A percentile compares a stretch with the other conserved stretches of the same genome.
These are phyloP conservation scores for Halyomorpha halys DNA, from an alignment of 1,140 invertebrate species.

Conservation along the genomic window DNA sequence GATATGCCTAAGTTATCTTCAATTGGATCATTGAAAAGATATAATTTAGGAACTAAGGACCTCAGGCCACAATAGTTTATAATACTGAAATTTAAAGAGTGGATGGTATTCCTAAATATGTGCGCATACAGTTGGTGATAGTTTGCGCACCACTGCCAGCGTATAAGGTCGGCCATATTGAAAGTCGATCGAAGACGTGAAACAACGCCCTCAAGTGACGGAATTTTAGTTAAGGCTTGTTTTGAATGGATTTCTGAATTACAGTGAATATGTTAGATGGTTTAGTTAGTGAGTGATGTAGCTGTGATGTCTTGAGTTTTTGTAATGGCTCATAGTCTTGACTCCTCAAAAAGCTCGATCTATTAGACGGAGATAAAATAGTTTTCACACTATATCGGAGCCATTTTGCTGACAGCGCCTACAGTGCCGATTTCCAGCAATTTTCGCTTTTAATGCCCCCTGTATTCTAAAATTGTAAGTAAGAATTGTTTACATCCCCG, in stretches of 20 bases:
- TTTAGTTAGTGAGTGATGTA: too few species aligned
- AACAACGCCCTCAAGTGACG: slow-evolving; percentile 29
- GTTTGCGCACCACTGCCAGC: slow-evolving; percentile 11
- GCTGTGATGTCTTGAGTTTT: too few species aligned
- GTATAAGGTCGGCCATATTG: slow-evolving; percentile 25
- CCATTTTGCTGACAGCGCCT: slow-evolving; percentile 60
- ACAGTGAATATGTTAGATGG: too few species aligned
- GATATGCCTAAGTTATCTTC: too few species aligned
- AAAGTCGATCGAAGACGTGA: slow-evolving; percentile 20
- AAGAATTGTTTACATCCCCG: slow-evolving; percentile 42
- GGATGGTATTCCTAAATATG: background rate
- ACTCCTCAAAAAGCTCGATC: too few species aligned
- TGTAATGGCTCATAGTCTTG: too few species aligned
- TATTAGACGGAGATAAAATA: too few species aligned
- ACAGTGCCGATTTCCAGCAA: slow-evolving; percentile 57
- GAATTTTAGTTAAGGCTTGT: slow-evolving; percentile 15
- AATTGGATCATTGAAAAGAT: too few species aligned
- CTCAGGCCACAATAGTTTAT: too few species aligned
- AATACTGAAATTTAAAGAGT: too few species aligned
- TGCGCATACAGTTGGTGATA: slow-evolving; percentile 2
- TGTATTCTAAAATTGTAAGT: slow-evolving; percentile 50
- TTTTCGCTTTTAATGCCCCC: slow-evolving; percentile 59
- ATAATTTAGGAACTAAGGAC: too few species aligned
- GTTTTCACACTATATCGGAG: slow-evolving; percentile 4
- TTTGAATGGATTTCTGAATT: slow-evolving; percentile 4